Conservation (phyloP, 2,113 vertebrate species). For the Dicerorhinus sumatrensis region DNA sequence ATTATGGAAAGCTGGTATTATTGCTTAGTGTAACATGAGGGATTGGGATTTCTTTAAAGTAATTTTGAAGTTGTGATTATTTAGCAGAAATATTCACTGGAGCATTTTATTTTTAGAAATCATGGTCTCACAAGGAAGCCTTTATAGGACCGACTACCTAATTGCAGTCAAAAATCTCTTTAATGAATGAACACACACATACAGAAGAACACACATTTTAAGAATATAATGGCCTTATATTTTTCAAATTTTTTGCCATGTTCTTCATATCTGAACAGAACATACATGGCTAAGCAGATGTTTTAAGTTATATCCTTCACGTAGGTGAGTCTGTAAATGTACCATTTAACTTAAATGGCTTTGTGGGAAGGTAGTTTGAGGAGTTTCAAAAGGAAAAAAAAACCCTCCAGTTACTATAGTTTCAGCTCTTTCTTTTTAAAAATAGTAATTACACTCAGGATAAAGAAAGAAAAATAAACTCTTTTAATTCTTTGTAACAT, state of each 20-base stretch:
- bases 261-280: constrained; percentile 62
- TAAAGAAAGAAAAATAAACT: constrained; percentile 76
- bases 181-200: constrained; percentile 62
- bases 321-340: constrained; percentile 81
- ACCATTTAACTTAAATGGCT: constrained; percentile 83
- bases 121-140: constrained; percentile 76
- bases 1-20: constrained; percentile 56
- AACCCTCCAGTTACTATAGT: constrained; percentile 72
- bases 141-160: constrained; percentile 74
- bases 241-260: constrained; percentile 45
- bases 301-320: constrained; percentile 86
- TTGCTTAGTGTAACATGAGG: constrained; percentile 66
- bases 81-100: constrained; percentile 79
- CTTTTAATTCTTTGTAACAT: constrained; percentile 67
- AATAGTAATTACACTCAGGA: constrained; percentile 65
- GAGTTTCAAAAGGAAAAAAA: constrained; percentile 60
- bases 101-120: constrained; percentile 82
- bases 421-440: constrained; percentile 79
- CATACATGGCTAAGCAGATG: constrained; percentile 78
- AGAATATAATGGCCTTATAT: constrained; percentile 64
- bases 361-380: constrained; percentile 84
- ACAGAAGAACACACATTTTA: constrained; percentile 61
- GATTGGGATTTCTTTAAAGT: constrained; percentile 76
- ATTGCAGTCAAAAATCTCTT: constrained; percentile 75
- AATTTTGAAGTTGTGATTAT: constrained; percentile 78